Evolutionary conservation across 2,113 vertebrate species (phyloP), one percentile per base, ranked within the genome.

Genomic region (Siniperca knerii): DNA sequence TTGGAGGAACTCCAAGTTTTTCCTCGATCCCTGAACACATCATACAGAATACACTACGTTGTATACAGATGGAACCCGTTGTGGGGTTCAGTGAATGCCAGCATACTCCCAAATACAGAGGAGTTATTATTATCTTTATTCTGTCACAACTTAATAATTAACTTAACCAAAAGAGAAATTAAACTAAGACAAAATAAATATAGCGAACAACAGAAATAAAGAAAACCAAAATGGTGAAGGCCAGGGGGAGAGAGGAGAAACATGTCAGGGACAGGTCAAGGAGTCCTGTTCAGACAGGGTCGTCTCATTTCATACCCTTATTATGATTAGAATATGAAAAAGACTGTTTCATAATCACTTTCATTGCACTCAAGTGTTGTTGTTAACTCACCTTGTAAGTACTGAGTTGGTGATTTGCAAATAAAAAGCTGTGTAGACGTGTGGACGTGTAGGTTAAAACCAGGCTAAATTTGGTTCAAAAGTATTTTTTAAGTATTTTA

Each of bases 1-100:
- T 25, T 82, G 77, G 77, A 82, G 50, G 40, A 74, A 55, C 57
- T 75, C 74, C 48, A 72, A 29, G 52, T 77, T 75, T 76, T 18
- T 2, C 37, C 18, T 62, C 10, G 40, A 58, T 33, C 18, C 23
- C 20, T 87, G 48, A 75, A 66, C 66, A 66, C 70, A 73, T 46
- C 50, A 44, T 6, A 4, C 64, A n/a, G 33, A 71, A 70, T 18
- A 48, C 54, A 44, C 4, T 1, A 11, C 48, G 35, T 60, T 74
- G 33, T 79, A 20, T 40, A 33, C 69, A 65, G 21, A 57, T 9
- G 3, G 21, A 50, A 18, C 6, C n/a, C 10, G 8, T 15, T 2
- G 37, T 25, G 48, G 42, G 66, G 44, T 37, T 25, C 4, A 21
- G 3, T 20, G 23, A 72, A 75, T 8, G 11, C 11, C 33, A 44